phyloP scores from a whole-genome alignment of 2,113 vertebrate species.

The Turdus rufiventris region DNA sequence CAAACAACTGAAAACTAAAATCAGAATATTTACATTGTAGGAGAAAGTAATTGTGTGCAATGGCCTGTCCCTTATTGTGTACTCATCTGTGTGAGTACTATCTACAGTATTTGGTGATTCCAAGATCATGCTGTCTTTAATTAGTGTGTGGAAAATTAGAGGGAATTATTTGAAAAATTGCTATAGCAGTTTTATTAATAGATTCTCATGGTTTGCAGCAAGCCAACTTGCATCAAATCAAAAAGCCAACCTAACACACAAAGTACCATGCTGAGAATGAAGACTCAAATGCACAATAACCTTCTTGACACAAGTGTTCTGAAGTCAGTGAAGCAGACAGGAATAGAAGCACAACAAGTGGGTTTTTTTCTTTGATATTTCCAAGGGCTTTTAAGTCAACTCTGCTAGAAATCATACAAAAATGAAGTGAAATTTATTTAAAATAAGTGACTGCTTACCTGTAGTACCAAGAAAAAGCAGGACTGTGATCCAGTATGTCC shows the following conservation, averaged over 20 bases:
- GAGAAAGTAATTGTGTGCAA: not conserved
- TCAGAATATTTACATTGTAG: not conserved
- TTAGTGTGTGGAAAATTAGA: not conserved
- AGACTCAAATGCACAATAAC: not conserved
- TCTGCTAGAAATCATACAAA: not conserved
- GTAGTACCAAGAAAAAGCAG: conserved; percentile 92
- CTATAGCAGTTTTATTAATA: not conserved
- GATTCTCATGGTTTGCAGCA: not conserved
- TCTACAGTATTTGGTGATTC: not conserved
- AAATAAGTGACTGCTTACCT: conserved; percentile 71
- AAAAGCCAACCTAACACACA: not conserved
- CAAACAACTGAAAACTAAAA: not conserved
- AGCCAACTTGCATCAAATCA: not conserved
- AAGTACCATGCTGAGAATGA: not conserved
- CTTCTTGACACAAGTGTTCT: not conserved
- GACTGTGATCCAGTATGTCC: conserved; percentile 92
- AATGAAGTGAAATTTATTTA: not conserved
- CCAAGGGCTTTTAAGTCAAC: not conserved
- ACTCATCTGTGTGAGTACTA: not conserved
- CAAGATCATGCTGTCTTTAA: not conserved
- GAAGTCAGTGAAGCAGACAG: not conserved
- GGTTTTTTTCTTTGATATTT: not conserved
- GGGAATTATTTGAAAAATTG: not conserved
- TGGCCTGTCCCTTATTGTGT: not conserved
- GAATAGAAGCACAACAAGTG: not conserved